Evolutionary conservation across 2,888 invertebrate genomes (phyloP).

Genomic region (Ornithoptera alexandrae): DNA sequence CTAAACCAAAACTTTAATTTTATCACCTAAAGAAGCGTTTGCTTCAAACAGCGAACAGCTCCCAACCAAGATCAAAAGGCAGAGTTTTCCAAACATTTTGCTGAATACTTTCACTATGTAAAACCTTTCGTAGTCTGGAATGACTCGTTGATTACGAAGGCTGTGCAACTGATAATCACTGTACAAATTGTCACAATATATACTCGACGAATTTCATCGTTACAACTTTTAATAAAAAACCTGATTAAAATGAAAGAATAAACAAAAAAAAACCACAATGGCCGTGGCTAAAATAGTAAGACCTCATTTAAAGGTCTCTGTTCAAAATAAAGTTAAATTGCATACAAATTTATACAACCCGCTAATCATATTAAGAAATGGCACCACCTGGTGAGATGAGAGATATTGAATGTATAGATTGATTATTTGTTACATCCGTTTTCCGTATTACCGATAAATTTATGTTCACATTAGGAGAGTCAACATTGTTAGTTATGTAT

Average conservation of each 20-base stretch:
- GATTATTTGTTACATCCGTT: no score
- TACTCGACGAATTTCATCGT: slow-evolving; percentile 10
- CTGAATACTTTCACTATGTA: background rate
- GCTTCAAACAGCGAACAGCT: slow-evolving; percentile 15
- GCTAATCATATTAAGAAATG: background rate
- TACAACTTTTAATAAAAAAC: slow-evolving; percentile 12
- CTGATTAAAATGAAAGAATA: slow-evolving; percentile 5
- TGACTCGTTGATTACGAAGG: slow-evolving; percentile 4
- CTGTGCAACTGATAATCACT: slow-evolving; percentile 9
- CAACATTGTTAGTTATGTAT: no score
- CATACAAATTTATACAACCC: background rate
- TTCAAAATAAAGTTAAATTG: background rate
- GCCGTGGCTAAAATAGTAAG: slow-evolving; percentile 4
- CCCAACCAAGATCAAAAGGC: background rate
- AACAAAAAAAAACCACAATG: slow-evolving; percentile 1
- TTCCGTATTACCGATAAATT: background rate
- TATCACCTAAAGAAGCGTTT: slow-evolving; percentile 14
- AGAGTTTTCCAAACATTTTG: slow-evolving; percentile 10
- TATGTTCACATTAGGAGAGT: no score
- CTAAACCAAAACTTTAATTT: background rate
- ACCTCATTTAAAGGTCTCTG: slow-evolving; percentile 13
- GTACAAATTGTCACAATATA: slow-evolving; percentile 15
- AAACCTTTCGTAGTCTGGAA: background rate
- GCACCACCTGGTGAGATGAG: background rate
- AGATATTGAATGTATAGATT: background rate